These are phyloP conservation scores for Sus cebifrons DNA, from an alignment of 2,797 vertebrate genomes.

Conservation along the genomic window DNA sequence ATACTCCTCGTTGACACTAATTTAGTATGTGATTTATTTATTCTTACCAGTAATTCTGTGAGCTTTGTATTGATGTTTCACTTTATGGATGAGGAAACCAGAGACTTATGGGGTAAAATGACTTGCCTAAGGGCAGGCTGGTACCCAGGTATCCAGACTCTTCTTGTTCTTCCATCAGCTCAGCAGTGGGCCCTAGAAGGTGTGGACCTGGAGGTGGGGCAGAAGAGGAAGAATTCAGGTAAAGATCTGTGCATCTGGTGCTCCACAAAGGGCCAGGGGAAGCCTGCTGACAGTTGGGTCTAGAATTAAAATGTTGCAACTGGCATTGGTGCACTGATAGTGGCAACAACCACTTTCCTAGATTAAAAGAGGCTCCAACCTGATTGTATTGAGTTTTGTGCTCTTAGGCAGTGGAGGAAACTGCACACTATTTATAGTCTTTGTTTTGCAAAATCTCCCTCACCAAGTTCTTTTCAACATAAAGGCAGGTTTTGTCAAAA, in stretches of 20 bases:
- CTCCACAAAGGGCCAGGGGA: background rate
- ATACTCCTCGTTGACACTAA: background rate
- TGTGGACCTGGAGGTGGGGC: too few relatives aligned
- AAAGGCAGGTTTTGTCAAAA: background rate
- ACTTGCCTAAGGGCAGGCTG: background rate
- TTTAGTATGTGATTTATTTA: background rate
- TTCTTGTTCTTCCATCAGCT: background rate
- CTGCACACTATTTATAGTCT: background rate
- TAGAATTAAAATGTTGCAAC: background rate
- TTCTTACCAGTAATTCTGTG: background rate
- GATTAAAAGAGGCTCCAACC: background rate
- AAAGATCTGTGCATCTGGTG: background rate
- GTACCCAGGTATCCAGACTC: too few relatives aligned
- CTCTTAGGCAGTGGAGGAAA: background rate
- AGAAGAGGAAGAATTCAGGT: background rate
- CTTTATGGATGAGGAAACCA: constrained; percentile 14
- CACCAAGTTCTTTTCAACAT: background rate
- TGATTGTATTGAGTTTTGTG: background rate
- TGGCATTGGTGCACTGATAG: background rate
- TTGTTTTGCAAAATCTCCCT: background rate
- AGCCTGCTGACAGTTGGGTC: background rate
- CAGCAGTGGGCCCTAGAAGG: too few relatives aligned
- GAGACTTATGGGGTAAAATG: background rate
- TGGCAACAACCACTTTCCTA: background rate
- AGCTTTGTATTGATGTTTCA: constrained; percentile 3